These are phyloP conservation scores for Tipula lateralis DNA, from an alignment of 2,888 invertebrate genomes.

Conservation along the genomic window DNA sequence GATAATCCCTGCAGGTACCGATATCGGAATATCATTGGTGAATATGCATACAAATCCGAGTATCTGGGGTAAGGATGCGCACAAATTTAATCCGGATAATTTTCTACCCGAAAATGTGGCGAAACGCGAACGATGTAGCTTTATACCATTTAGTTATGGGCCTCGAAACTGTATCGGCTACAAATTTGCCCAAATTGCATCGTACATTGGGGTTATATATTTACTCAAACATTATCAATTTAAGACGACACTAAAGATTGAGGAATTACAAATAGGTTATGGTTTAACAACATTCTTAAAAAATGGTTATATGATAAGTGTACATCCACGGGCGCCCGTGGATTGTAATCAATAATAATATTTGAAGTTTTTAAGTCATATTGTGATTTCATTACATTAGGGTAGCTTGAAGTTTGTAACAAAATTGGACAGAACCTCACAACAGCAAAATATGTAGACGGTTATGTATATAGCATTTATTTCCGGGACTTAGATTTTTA, in stretches of 20 bases:
- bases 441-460: too few relatives aligned
- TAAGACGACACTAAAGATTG: background rate
- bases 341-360: background rate
- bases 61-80: background rate
- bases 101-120: background rate
- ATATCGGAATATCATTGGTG: background rate
- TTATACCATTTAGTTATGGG: conserved; percentile 27
- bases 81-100: conserved; percentile 21
- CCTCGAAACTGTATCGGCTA: background rate
- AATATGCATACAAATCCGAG: background rate
- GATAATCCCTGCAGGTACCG: conserved; percentile 2
- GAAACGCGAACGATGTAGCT: background rate
- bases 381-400: background rate
- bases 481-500: too few relatives aligned
- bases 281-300: background rate
- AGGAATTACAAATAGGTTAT: background rate
- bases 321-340: background rate
- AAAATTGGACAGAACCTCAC: too few relatives aligned
- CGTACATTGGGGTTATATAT: background rate
- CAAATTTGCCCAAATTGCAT: background rate
- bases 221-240: conserved; percentile 15
- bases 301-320: background rate
- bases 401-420: too few relatives aligned
- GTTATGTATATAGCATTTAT: too few relatives aligned
- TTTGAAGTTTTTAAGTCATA: background rate